Base-by-base conservation (phyloP, 2,113 vertebrate species). In the Ivindomyrus marchei region DNA sequence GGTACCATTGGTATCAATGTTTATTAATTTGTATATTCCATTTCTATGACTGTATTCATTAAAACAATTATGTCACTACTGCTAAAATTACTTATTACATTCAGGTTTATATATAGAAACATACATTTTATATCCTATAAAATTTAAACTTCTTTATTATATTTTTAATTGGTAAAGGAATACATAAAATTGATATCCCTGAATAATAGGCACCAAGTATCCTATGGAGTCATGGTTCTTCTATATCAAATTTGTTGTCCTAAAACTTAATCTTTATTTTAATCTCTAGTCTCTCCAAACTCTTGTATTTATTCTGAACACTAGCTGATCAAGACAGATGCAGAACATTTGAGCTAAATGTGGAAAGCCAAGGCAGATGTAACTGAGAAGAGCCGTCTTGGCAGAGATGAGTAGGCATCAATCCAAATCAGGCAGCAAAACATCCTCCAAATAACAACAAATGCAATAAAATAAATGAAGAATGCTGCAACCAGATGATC, bases 381-480 rank as follows among this genome's bases (percentile, higher is more conserved):
- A 31, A 88, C 24, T 27, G 52, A 77, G 62, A 52, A 58, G 80
- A 92, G 86, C 87, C 56, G 88, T 88, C 91, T 91, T 93, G 92
- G 92, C 92, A 91, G 66, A 52, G 88, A 88, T 24, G 84, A 77
- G 89, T 66, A 84, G 92, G 92, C 90, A 91, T 31, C 49, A 46
- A 66, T 92, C 92, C 92, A 93, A 90, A 89, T 50, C 88, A 62
- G 89, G 90, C 89, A 80, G 86, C 89, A 91, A 91, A 90, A 92
- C 89, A 92, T 90, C 89, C 90, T 92, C 89, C 90, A 90, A 91
- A 91, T 56, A 89, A 88, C 89, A 91, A 91, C 92, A 92, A 89
- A 92, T 91, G 90, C 90, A 92, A 92, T 83, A 83, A 90, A 90
- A 92, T 91, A 90, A 94, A 92, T 90, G 91, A 91, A 90, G 90